Evolutionary conservation across 1,140 invertebrate genomes (phyloP).

Genomic region (Muscidifurax raptorellus): DNA sequence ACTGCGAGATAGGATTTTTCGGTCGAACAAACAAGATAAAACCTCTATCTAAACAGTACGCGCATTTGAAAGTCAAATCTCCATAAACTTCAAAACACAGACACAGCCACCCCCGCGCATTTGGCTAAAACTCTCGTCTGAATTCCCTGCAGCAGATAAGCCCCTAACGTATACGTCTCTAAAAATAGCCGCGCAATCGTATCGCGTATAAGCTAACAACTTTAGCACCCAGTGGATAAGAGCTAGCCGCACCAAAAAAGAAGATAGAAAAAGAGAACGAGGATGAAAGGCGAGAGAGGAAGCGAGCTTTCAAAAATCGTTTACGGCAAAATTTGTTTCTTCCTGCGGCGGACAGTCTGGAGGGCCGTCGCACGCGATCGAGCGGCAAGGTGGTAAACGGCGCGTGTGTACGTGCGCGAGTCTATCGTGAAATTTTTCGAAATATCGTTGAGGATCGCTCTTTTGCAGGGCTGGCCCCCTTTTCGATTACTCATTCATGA

Average conservation of each 20-base stretch:
- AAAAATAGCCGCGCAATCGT: conserved; percentile 18
- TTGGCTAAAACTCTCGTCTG: conserved; percentile 41
- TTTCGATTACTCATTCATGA: background rate
- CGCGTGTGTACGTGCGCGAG: background rate
- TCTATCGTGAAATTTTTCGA: background rate
- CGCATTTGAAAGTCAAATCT: conserved; percentile 40
- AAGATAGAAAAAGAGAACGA: background rate
- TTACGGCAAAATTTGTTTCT: conserved; percentile 28
- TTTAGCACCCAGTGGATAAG: background rate
- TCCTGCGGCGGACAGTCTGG: conserved; percentile 3
- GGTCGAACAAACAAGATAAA: conserved; percentile 21
- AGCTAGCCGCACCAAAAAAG: too few relatives aligned
- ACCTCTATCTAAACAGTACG: background rate
- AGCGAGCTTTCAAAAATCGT: conserved; percentile 25
- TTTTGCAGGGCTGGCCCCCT: background rate
- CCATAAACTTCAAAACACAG: conserved; percentile 28
- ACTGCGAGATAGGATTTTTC: background rate
- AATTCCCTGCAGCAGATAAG: conserved; percentile 16
- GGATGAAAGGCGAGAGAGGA: too few relatives aligned
- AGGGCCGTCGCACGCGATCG: conserved; percentile 2
- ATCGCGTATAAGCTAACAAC: background rate
- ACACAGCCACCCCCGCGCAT: conserved; percentile 8
- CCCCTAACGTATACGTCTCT: background rate
- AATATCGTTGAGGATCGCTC: background rate
- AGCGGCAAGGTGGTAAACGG: background rate